phyloP scores from a whole-genome alignment of 1,140 invertebrate genomes.

The Copidosoma floridanum region DNA sequence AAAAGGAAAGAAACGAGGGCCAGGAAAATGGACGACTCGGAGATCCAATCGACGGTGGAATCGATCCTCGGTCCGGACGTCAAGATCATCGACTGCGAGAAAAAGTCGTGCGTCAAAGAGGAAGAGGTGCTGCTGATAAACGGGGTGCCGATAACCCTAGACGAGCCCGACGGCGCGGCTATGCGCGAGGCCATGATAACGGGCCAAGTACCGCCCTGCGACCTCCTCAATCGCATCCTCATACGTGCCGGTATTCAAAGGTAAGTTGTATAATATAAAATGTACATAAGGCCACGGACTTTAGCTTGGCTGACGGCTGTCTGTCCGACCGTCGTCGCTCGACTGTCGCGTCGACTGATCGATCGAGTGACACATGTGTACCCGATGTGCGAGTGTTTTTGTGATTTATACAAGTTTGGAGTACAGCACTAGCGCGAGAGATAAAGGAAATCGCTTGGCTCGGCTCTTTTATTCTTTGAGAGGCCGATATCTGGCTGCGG shows the following conservation, averaged over 20 bases:
- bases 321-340: too few relatives aligned
- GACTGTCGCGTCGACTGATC: too few relatives aligned
- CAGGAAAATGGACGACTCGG: slow-evolving; percentile 65
- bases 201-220: slow-evolving; percentile 70
- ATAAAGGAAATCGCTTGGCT: too few relatives aligned
- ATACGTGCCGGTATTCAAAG: slow-evolving; percentile 67
- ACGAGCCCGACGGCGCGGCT: slow-evolving; percentile 68
- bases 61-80: slow-evolving; percentile 73
- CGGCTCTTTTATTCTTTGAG: too few relatives aligned
- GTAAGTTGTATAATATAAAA: too few relatives aligned
- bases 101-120: slow-evolving; percentile 69
- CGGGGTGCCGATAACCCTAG: slow-evolving; percentile 69
- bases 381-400: background rate
- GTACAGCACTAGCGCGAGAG: too few relatives aligned
- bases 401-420: background rate
- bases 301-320: too few relatives aligned
- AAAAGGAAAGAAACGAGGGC: background rate
- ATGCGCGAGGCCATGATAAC: slow-evolving; percentile 70
- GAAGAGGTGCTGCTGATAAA: slow-evolving; percentile 75
- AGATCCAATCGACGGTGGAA: slow-evolving; percentile 77
- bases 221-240: slow-evolving; percentile 71
- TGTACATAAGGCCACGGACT: too few relatives aligned
- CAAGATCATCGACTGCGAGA: slow-evolving; percentile 75
- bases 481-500: too few relatives aligned
- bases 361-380: background rate